Conservation (phyloP, 2,113 vertebrate species). For the Trichechus manatus region DNA sequence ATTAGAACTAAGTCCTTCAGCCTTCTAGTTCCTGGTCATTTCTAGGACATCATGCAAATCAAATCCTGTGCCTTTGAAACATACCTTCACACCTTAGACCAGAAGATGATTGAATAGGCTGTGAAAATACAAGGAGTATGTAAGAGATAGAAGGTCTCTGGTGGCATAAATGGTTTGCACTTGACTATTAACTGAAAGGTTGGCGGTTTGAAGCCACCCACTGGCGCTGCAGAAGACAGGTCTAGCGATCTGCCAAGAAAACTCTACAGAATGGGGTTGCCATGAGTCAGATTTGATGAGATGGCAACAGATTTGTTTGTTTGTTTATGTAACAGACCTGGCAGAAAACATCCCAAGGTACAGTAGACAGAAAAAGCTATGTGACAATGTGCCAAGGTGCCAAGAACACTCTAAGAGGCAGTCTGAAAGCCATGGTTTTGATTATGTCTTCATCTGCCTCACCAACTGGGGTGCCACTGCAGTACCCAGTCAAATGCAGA, state of each 20-base stretch:
- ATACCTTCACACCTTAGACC: not conserved
- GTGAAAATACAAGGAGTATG: not conserved
- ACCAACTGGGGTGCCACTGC: not conserved
- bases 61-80: not conserved
- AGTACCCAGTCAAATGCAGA: not conserved
- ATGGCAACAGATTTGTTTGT: not conserved
- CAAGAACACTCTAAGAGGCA: not conserved
- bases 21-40: slow-evolving; percentile 15
- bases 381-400: not conserved
- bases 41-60: not conserved
- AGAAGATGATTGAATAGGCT: not conserved
- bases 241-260: not conserved
- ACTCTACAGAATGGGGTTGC: not conserved
- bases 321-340: not conserved
- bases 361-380: not conserved
- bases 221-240: not conserved
- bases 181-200: no score
- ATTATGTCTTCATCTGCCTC: not conserved
- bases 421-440: not conserved
- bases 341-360: not conserved
- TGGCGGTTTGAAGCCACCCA: not conserved
- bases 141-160: not conserved
- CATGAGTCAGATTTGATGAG: not conserved
- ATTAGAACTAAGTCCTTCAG: not conserved
- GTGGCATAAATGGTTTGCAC: no score